Evolutionary conservation across 2,113 vertebrate genomes (phyloP), one percentile per base, ranked within the genome.

Genomic region (Gadus macrocephalus): DNA sequence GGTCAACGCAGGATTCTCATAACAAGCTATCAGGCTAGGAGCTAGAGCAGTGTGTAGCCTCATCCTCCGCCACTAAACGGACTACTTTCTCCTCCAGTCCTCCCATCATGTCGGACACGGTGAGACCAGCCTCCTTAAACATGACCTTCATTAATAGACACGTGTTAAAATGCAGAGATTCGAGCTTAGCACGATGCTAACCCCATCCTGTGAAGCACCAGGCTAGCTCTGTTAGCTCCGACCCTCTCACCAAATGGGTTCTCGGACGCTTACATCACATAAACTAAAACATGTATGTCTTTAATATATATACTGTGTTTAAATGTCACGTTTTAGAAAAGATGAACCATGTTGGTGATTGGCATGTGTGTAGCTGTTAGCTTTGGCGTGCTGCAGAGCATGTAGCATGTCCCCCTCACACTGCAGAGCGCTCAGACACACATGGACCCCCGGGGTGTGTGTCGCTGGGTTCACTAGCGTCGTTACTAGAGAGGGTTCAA

Each of bases 31-130:
- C 71, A 63, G 72, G 61, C 68, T 19, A 20, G 14, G 28, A 66
- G 58, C 64, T 72, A 55, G 17, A 65, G 2, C 55, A 63, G 56
- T 2, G 75, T 76, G 76, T 59, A 69, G 76, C 25, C 70, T 2
- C 66, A 64, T 60, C 72, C 72, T 56, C 79, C 79, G 69, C 82
- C 19, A 42, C 8, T 49, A 1, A 62, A 62, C 71, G 9, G 15
- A 17, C 55, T 16, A 64, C 17, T 27, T 20, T 14, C 35, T 6
- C 42, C 8, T 22, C 38, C 67, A 56, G 38, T 20, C 65, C 16
- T 14, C 55, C 15, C 64, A 89, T n/a, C 65, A 93, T 93, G 92
- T 93, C 92, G 72, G 92, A 93, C 55, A 90, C 91, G 91, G 92
- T 93, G 62, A 86, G 89, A 27, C 17, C 19, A 27, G 25, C 22